Evolutionary conservation across 2,113 vertebrate genomes (phyloP), one percentile per base, ranked within the genome.

Genomic region (Scomber japonicus): DNA sequence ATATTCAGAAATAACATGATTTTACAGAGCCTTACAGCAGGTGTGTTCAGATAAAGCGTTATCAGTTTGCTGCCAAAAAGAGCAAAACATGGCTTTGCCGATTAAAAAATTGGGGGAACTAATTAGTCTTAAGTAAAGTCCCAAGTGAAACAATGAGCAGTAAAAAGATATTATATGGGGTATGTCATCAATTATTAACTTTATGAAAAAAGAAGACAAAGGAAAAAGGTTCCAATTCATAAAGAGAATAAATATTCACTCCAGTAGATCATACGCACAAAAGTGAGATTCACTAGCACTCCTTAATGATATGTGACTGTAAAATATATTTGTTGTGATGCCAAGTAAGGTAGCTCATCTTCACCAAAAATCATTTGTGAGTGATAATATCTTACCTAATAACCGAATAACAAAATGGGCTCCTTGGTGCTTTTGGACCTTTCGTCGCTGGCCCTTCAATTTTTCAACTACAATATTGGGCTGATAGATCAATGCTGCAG

Each of bases 101-200:
- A 91, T 90, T 86, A 45, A 92, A 83, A 87, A 92, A 89, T 86
- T 85, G 82, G 81, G 81, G 81, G 80, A 86, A 81, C 87, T 89
- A 93, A 90, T 91, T 90, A 88, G 86, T 90, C 64, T 89, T 90
- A 82, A 85, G 79, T 73, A 86, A 82, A 86, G 79, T 87, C 84
- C 82, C 85, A 87, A 83, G 81, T 88, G 85, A 88, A 92, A 89
- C 88, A 92, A 90, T 85, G 85, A 92, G 83, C 83, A 85, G 79
- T 89, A 71, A 86, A 76, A 75, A 86, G 88, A 86, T 91, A 90
- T 87, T 88, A 86, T 91, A 87, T 88, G 83, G 74, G 76, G 16
- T 74, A 74, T 85, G 84, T 91, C 83, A 90, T 91, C 82, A 93
- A 92, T 93, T 92, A 91, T 92, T 92, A 91, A 91, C 73, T 84